These are phyloP conservation scores for Chromobotia macracanthus DNA, from an alignment of 2,797 vertebrate species.

Conservation along the genomic window DNA sequence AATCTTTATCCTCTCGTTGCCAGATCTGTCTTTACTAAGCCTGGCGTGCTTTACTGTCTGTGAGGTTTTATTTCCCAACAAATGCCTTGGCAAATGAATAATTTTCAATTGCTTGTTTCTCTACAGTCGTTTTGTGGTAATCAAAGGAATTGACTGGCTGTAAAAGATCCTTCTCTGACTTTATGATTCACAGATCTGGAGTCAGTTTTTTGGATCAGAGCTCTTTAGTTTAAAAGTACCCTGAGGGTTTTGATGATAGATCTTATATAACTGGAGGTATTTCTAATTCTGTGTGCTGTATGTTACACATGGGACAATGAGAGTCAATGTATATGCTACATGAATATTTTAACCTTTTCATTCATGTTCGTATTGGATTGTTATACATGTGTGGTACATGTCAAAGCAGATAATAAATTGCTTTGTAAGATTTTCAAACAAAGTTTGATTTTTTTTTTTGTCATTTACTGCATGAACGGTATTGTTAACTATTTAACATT, in stretches of 20 bases:
- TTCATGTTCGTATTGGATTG: no score
- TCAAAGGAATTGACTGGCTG: constrained; percentile 64
- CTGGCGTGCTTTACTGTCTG: constrained; percentile 35
- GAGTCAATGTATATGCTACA: neutral
- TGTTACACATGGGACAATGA: constrained; percentile 7
- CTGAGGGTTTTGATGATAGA: constrained; percentile 67
- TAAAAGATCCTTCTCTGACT: constrained; percentile 55
- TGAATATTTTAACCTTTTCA: neutral
- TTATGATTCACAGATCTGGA: constrained; percentile 13
- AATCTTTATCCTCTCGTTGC: constrained; percentile 10
- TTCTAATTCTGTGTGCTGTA: constrained; percentile 28
- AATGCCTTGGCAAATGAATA: constrained; percentile 20
- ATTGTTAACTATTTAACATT: neutral
- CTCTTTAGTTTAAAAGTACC: constrained; percentile 55
- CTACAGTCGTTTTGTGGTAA: constrained; percentile 43
- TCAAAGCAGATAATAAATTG: neutral
- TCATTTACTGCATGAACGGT: neutral
- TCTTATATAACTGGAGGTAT: constrained; percentile 57
- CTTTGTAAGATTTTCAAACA: neutral
- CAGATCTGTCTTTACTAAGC: constrained; percentile 28
- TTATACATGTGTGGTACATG: neutral
- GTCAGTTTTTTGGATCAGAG: constrained; percentile 9
- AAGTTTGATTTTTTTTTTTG: neutral
- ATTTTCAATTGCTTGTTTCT: constrained; percentile 36
- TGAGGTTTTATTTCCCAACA: constrained; percentile 1